Conservation (phyloP, 2,797 vertebrate genomes). For the Rachycentron canadum region DNA sequence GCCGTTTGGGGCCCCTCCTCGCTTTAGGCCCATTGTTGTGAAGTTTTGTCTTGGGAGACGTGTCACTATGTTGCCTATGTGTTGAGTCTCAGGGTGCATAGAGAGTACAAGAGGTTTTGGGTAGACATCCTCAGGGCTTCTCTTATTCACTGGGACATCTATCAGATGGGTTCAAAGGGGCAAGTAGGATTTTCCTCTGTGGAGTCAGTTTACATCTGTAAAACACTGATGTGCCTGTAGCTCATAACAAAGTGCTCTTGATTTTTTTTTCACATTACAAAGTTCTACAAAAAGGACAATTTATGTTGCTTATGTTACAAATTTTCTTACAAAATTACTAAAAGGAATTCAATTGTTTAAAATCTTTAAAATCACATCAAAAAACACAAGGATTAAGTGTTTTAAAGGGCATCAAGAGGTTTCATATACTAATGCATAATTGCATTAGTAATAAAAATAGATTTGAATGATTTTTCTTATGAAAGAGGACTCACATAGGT, state of each 20-base stretch:
- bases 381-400: not conserved
- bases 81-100: constrained; percentile 61
- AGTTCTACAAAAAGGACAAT: not conserved
- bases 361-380: not conserved
- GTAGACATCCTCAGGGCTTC: constrained; percentile 57
- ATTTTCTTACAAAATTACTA: not conserved
- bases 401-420: not conserved
- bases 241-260: constrained; percentile 21
- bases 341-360: not conserved
- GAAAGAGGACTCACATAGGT: constrained; percentile 7
- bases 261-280: not conserved
- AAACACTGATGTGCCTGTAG: constrained; percentile 40
- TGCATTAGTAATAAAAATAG: not conserved
- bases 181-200: constrained; percentile 52
- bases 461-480: not conserved
- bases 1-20: not conserved
- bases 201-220: constrained; percentile 65
- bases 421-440: not conserved
- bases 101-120: constrained; percentile 58
- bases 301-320: not conserved
- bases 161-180: constrained; percentile 72
- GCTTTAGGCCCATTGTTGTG: constrained; percentile 47
- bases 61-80: constrained; percentile 31
- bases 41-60: constrained; percentile 41
- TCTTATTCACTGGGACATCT: constrained; percentile 66